Evolutionary conservation across 2,888 invertebrate species (phyloP), one percentile per base, ranked within the genome.

Genomic region (Synanthedon myopaeformis): DNA sequence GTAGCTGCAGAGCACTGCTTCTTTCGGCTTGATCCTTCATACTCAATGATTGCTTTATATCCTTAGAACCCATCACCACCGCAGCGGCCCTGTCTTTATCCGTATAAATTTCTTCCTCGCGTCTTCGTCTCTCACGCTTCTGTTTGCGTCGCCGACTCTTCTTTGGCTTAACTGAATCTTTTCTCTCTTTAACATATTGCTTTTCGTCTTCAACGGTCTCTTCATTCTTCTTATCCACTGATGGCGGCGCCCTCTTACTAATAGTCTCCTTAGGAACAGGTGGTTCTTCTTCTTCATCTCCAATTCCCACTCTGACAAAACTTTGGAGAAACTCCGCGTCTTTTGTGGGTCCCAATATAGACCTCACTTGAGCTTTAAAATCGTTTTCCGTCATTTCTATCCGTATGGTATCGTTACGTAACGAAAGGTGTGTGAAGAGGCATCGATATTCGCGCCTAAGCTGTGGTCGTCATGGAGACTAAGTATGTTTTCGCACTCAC

Each of bases 81-180:
- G 96, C 96, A 0, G 96, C 96, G 0, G 96, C 96, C 5, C 96
- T 88, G 72, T 96, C 96, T 69, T 96, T 96, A 72, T 96, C 96
- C 17, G 96, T 96, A 68, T 96, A 96, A 19, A 94, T 79, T 69
- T 96, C 96, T 62, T 95, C 95, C 58, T 88, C 81, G 4, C 83
- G 70, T 42, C 75, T 66, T 45, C 84, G 67, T 55, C 77, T 72
- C 53, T 86, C 85, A 1, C 84, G 76, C 57, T 83, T 85, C 52
- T 72, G 77, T 55, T 82, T 85, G 4, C 73, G 66, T 35, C 76
- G 67, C 48, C 70, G 79, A 53, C 69, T 76, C 54, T 72, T 80
- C 59, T 77, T 79, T 4, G 77, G 79, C 55, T 83, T 82, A 41
- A 74, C 66, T 1, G 79, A 76, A 54, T 80, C 79, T 55, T 81